phyloP scores from a whole-genome alignment of 2,797 vertebrate species.

The Pogoniulus pusillus region DNA sequence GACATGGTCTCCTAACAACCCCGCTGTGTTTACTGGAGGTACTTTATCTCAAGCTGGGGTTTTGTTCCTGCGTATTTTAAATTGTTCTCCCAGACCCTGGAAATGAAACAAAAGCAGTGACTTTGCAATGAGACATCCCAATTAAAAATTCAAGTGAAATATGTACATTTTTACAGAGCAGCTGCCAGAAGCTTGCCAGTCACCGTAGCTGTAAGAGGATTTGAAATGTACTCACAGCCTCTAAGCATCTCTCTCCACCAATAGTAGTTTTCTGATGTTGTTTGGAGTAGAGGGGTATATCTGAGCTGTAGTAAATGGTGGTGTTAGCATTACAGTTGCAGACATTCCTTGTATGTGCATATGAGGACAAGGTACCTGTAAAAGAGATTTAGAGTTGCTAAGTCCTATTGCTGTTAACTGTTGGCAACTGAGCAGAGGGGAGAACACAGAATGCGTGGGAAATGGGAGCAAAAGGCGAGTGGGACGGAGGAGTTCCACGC shows the following conservation, averaged over 20 bases:
- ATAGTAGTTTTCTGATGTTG: not conserved
- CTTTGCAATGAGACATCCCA: not conserved
- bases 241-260: not conserved
- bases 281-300: not conserved
- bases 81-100: not conserved
- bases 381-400: not conserved
- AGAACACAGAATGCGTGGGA: not conserved
- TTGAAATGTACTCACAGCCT: not conserved
- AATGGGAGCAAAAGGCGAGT: not conserved
- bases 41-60: constrained; percentile 15
- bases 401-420: not conserved
- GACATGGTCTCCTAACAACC: constrained; percentile 10
- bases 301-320: not conserved
- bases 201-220: not conserved
- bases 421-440: not conserved
- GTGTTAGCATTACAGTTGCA: not conserved
- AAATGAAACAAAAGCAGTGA: constrained; percentile 10
- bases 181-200: not conserved
- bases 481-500: not conserved
- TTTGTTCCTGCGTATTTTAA: not conserved
- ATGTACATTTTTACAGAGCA: not conserved
- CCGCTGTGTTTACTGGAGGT: constrained; percentile 3
- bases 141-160: not conserved
- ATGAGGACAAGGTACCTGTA: not conserved
- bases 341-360: not conserved